phyloP scores from a whole-genome alignment of 2,113 vertebrate genomes.

The Ictidomys tridecemlineatus region DNA sequence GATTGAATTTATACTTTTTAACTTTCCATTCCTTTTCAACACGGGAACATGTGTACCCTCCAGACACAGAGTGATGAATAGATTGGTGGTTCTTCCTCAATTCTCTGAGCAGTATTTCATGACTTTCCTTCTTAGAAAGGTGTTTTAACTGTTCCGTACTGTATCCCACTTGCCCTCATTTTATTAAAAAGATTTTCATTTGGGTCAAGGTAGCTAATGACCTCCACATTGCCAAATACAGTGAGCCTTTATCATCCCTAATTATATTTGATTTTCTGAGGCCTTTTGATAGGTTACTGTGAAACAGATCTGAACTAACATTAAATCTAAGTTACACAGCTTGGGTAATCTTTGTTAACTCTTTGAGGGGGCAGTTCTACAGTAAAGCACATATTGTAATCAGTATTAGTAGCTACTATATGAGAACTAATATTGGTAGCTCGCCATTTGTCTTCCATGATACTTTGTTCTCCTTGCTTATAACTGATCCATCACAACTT shows the following conservation, averaged over 20 bases:
- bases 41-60: background rate
- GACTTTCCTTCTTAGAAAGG: background rate
- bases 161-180: background rate
- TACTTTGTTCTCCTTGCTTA: background rate
- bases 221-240: background rate
- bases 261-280: slow-evolving; percentile 8
- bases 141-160: background rate
- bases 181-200: background rate
- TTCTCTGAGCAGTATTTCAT: background rate
- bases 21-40: background rate
- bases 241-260: background rate
- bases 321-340: background rate
- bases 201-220: background rate
- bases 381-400: background rate
- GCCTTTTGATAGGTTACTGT: background rate
- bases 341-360: background rate
- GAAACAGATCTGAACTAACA: background rate
- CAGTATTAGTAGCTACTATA: background rate
- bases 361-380: background rate
- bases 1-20: background rate
- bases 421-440: background rate
- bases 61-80: background rate
- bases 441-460: background rate
- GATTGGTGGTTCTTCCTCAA: background rate
- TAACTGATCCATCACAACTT: background rate